phyloP scores from a whole-genome alignment of 92 coral and sea anemone genomes.

The Phymanthus crucifer region DNA sequence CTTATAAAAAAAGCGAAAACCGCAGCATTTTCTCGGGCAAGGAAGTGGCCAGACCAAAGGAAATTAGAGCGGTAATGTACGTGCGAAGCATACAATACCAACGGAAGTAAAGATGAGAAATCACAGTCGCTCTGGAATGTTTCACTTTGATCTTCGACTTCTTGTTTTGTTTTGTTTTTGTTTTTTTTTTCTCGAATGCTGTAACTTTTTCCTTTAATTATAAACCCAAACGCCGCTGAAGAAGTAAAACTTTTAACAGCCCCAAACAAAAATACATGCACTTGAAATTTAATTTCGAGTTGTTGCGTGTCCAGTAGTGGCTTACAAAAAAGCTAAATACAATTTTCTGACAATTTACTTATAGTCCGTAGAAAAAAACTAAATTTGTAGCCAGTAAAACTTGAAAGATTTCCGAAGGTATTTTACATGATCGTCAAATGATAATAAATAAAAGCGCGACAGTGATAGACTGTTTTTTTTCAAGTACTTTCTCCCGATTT shows the following conservation, averaged over 20 bases:
- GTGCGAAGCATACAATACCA: background rate
- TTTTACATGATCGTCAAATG: too few relatives aligned
- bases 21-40: background rate
- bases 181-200: background rate
- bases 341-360: too few relatives aligned
- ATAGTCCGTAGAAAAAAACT: too few relatives aligned
- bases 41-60: slow-evolving; percentile 23
- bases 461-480: background rate
- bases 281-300: too few relatives aligned
- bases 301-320: too few relatives aligned
- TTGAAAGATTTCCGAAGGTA: too few relatives aligned
- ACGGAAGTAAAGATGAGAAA: slow-evolving; percentile 1
- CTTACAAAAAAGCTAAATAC: too few relatives aligned
- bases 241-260: too few relatives aligned
- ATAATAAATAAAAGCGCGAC: background rate
- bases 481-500: background rate
- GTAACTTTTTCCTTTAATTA: background rate
- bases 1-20: slow-evolving; percentile 8
- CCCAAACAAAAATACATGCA: too few relatives aligned
- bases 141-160: slow-evolving; percentile 12
- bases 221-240: too few relatives aligned
- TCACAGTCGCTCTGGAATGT: background rate
- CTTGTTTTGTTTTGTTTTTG: background rate
- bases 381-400: too few relatives aligned
- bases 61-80: slow-evolving; percentile 8